Conservation (phyloP, 1,140 invertebrate genomes). For the Odontomachus brunneus region DNA sequence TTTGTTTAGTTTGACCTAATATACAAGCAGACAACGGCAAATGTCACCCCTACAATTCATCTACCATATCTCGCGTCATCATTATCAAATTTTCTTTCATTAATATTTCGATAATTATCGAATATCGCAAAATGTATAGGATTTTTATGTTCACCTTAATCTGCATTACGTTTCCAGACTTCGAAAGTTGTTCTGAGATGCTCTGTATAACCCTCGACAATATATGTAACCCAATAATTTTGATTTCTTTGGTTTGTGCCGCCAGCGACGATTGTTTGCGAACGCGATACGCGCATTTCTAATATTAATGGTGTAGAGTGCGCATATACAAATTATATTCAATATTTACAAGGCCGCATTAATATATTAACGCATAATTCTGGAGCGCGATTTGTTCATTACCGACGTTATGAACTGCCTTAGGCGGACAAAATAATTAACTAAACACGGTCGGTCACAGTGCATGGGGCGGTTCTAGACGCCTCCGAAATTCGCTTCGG, state of each 20-base stretch:
- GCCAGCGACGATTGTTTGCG: not conserved
- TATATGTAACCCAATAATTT: not conserved
- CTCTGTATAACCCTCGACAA: constrained; percentile 3
- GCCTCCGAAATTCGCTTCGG: not conserved
- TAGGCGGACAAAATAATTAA: not conserved
- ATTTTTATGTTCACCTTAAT: too few relatives aligned
- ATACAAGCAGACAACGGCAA: too few relatives aligned
- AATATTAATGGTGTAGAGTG: constrained; percentile 17
- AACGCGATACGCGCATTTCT: not conserved
- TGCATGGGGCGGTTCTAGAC: not conserved
- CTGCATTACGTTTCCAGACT: too few relatives aligned
- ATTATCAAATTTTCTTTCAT: too few relatives aligned
- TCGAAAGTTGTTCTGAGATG: too few relatives aligned
- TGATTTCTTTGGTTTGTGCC: constrained; percentile 9
- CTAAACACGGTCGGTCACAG: not conserved
- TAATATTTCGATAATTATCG: too few relatives aligned
- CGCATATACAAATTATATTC: not conserved
- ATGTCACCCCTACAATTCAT: too few relatives aligned
- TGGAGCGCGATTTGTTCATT: not conserved
- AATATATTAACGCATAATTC: too few relatives aligned
- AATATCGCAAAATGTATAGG: too few relatives aligned
- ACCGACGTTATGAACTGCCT: not conserved
- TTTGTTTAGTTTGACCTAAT: too few relatives aligned
- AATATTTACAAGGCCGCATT: not conserved
- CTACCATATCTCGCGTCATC: too few relatives aligned